phyloP scores from a whole-genome alignment of 1,140 invertebrate genomes.

The Sitodiplosis mosellana region DNA sequence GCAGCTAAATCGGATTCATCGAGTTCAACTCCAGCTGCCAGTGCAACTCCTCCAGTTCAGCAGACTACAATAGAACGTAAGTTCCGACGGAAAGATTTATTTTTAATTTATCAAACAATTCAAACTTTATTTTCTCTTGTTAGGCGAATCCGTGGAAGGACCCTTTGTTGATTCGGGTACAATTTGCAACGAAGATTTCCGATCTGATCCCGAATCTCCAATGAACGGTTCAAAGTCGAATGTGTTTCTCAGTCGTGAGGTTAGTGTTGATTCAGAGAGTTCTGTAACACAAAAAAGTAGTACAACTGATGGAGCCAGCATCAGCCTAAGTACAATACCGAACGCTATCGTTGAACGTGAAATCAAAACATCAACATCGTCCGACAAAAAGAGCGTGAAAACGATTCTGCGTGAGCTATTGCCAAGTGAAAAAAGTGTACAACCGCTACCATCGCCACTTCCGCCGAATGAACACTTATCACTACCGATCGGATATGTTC shows the following conservation, averaged over 20 bases:
- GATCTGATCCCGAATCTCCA: slow-evolving; percentile 3
- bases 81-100: no score
- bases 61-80: no score
- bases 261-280: no score
- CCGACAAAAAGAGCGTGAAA: slow-evolving; percentile 49
- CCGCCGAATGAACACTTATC: slow-evolving; percentile 44
- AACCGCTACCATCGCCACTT: slow-evolving; percentile 36
- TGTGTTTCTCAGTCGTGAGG: no score
- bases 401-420: slow-evolving; percentile 48
- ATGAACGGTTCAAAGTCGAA: no score
- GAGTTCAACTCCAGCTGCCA: background rate
- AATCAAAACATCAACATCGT: background rate
- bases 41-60: background rate
- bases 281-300: no score
- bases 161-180: slow-evolving; percentile 13
- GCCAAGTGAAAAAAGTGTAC: slow-evolving; percentile 28
- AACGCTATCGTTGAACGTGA: background rate
- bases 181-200: slow-evolving; percentile 21
- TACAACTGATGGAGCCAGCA: background rate
- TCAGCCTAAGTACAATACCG: background rate
- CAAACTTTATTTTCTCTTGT: no score
- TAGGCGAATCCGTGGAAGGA: no score
- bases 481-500: slow-evolving; percentile 35
- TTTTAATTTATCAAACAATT: no score
- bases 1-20: no score